These are phyloP conservation scores for Digitonthophagus gazella DNA, from an alignment of 2,888 invertebrate genomes.

Conservation along the genomic window DNA sequence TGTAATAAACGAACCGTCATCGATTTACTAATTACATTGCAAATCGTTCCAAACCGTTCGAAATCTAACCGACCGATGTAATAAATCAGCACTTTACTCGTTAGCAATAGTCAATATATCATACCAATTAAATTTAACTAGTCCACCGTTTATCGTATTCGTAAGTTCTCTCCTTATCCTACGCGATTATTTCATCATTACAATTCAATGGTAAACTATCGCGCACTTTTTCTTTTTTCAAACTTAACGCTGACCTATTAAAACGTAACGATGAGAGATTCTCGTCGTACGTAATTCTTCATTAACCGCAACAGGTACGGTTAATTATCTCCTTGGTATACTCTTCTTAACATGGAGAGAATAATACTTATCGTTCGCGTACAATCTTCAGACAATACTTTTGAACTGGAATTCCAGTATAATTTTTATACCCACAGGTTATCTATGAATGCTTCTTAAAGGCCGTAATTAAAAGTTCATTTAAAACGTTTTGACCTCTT, in stretches of 20 bases:
- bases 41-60: too few relatives aligned
- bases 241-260: not conserved
- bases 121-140: not conserved
- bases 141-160: too few relatives aligned
- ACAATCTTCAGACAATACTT: not conserved
- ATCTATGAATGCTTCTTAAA: not conserved
- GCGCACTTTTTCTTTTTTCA: not conserved
- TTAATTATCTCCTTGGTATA: not conserved
- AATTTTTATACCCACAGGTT: not conserved
- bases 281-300: not conserved
- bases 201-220: not conserved
- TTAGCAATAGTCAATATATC: not conserved
- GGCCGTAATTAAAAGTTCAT: not conserved
- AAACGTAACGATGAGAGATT: not conserved
- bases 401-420: not conserved
- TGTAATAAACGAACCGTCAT: too few relatives aligned
- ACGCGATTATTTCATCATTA: not conserved
- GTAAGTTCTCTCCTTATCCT: not conserved
- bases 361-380: not conserved
- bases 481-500: not conserved
- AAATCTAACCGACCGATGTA: too few relatives aligned
- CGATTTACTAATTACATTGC: too few relatives aligned
- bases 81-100: not conserved
- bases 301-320: not conserved
- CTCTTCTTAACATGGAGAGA: not conserved